Conservation (phyloP, 2,113 vertebrate genomes). For the Bubalus kerabau region DNA sequence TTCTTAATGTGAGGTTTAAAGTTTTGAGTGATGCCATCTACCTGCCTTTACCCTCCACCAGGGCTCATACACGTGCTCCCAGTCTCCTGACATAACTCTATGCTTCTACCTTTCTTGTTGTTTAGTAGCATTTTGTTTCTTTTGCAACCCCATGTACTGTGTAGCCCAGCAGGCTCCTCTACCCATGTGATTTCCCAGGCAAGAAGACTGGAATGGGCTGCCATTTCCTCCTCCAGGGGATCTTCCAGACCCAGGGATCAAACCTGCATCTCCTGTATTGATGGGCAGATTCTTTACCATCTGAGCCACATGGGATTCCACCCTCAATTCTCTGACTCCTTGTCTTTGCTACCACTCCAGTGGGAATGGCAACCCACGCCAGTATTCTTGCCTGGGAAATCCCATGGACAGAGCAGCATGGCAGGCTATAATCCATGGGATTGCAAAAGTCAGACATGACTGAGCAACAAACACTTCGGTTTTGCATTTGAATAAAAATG, state of each 20-base stretch:
- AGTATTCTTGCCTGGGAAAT: background rate
- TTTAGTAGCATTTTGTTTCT: background rate
- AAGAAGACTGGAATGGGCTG: background rate
- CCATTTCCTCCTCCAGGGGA: background rate
- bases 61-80: rapidly evolving
- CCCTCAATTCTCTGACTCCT: background rate
- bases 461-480: background rate
- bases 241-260: background rate
- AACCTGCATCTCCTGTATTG: background rate
- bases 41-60: rapidly evolving
- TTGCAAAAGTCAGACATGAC: background rate
- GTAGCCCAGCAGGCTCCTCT: background rate
- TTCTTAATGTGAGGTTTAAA: background rate
- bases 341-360: background rate
- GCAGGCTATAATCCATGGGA: background rate
- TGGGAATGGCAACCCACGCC: background rate
- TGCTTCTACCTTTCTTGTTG: background rate
- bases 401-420: background rate
- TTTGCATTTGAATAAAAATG: background rate
- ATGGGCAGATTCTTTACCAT: background rate
- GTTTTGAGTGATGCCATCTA: background rate
- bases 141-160: background rate
- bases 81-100: background rate
- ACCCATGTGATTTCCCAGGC: background rate
- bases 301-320: background rate